phyloP scores from a whole-genome alignment of 2,797 vertebrate species.

The Scyliorhinus canicula region DNA sequence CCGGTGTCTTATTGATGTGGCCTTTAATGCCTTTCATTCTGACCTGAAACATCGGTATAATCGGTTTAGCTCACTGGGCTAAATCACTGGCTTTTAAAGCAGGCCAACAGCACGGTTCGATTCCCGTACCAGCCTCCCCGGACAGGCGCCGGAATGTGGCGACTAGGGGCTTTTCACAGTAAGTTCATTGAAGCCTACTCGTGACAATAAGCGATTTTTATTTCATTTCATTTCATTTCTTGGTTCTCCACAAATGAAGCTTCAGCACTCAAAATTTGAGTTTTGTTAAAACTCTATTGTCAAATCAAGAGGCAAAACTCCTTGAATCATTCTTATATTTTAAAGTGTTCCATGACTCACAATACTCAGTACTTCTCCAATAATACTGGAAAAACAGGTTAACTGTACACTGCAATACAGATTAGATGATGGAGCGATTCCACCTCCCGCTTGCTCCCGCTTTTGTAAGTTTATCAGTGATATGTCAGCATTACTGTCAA shows the following conservation, averaged over 20 bases:
- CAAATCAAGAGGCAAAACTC: background rate
- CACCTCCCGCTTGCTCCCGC: background rate
- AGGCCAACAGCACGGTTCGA: too few relatives aligned
- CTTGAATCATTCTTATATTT: background rate
- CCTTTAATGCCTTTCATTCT: background rate
- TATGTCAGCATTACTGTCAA: too few relatives aligned
- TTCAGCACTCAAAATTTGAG: background rate
- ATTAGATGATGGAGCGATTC: background rate
- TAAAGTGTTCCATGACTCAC: background rate
- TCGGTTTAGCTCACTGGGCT: too few relatives aligned
- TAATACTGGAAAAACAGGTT: background rate
- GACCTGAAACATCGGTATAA: background rate
- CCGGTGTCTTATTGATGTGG: background rate
- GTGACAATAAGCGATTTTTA: too few relatives aligned
- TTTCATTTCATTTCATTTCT: too few relatives aligned
- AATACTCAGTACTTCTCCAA: background rate
- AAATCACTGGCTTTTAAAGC: too few relatives aligned
- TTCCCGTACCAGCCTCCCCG: too few relatives aligned
- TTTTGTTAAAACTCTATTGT: background rate
- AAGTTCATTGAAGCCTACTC: too few relatives aligned
- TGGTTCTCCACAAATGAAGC: background rate
- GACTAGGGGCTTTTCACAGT: too few relatives aligned
- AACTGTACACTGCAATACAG: background rate
- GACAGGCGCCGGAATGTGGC: too few relatives aligned
- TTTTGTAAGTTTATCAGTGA: background rate